Conservation (phyloP, 2,113 vertebrate species). For the Microcebus griseorufus region DNA sequence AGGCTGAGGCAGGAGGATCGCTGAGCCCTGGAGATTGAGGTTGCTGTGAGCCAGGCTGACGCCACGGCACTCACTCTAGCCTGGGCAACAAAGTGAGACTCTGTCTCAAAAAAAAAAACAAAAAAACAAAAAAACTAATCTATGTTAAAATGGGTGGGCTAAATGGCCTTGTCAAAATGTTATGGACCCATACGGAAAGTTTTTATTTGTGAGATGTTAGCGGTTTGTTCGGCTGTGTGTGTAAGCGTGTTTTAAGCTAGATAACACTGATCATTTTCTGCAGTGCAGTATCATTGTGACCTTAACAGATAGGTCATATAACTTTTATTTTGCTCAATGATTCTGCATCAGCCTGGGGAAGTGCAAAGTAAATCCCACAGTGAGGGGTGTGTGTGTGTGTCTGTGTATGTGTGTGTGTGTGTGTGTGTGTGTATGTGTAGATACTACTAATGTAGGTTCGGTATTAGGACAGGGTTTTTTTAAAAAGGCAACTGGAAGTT, state of each 20-base stretch:
- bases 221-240: neutral
- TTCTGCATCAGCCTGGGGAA: neutral
- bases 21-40: too few relatives aligned
- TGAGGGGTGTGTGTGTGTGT: neutral
- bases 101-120: too few relatives aligned
- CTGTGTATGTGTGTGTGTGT: neutral
- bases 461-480: neutral
- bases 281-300: neutral
- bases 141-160: neutral
- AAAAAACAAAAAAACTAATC: too few relatives aligned
- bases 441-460: neutral
- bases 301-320: neutral
- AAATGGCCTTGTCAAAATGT: neutral
- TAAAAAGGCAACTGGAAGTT: neutral
- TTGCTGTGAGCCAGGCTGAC: too few relatives aligned
- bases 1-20: too few relatives aligned
- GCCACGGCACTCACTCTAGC: too few relatives aligned
- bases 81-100: too few relatives aligned
- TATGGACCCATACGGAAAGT: neutral
- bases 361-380: neutral
- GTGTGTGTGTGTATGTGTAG: neutral
- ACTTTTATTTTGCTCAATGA: neutral
- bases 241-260: neutral
- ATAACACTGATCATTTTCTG: neutral
- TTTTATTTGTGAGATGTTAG: neutral